A percentile compares a stretch with the other conserved stretches of the same genome.
phyloP scores from a whole-genome alignment of 2,113 vertebrate genomes.

The Paracanthobrama guichenoti region DNA sequence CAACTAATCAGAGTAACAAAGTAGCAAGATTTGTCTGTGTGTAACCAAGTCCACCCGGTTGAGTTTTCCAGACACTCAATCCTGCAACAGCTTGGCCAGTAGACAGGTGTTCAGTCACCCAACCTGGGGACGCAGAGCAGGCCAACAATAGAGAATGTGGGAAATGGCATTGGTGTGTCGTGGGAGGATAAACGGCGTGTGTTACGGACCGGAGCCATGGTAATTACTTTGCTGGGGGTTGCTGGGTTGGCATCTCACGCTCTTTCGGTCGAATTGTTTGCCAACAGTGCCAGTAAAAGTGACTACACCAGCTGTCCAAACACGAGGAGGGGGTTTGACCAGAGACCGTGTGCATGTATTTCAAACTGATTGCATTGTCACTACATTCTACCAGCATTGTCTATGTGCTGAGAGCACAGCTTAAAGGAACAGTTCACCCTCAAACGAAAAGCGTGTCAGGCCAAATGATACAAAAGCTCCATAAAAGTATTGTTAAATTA shows the following conservation, averaged over 20 bases:
- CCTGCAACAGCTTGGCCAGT: constrained; percentile 49
- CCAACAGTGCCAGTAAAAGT: constrained; percentile 71
- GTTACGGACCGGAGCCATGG: not conserved
- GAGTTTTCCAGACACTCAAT: constrained; percentile 40
- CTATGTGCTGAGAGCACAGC: not conserved
- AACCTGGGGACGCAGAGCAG: constrained; percentile 20
- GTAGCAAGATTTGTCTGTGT: constrained; percentile 8
- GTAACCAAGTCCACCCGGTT: constrained; percentile 8
- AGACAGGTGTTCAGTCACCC: constrained; percentile 9
- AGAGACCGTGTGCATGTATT: constrained; percentile 22
- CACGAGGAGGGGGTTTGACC: constrained; percentile 53
- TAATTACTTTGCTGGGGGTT: constrained; percentile 38
- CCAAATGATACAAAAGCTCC: not conserved
- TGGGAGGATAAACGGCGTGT: not conserved
- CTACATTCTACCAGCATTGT: not conserved
- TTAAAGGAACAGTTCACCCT: not conserved
- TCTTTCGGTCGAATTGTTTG: constrained; percentile 66
- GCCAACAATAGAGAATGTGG: not conserved
- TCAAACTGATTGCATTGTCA: constrained; percentile 31
- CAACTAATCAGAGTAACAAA: not conserved
- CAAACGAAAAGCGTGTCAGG: not conserved
- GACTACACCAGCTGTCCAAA: constrained; percentile 75
- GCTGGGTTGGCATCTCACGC: constrained; percentile 35
- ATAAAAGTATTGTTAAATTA: too few relatives aligned
- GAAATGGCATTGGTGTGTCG: not conserved